Evolutionary conservation across 2,888 invertebrate genomes (phyloP), one percentile per base, ranked within the genome.

Genomic region (Euphydryas editha): DNA sequence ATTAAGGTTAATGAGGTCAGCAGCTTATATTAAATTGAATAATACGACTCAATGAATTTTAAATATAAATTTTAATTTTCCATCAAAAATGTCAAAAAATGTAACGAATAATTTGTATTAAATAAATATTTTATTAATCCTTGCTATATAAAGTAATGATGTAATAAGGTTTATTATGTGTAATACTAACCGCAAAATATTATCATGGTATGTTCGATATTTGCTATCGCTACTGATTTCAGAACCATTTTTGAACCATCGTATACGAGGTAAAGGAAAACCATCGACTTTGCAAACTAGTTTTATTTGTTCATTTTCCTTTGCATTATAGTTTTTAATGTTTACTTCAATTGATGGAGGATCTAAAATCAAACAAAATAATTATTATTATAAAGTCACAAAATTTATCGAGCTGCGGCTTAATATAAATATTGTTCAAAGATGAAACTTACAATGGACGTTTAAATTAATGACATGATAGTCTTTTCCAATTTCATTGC

Each of bases 361-460:
- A 10, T 54, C 54, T 54, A 17, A 17, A 54, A 54, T 10, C 15
- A 36, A 30, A 54, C 11, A n/a, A 36, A 21, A 47, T 5, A 24
- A 51, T 51, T 13, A 20, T 18, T 11, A 46, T 18, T 11, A 10
- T 18, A 20, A 18, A 10, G 18, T 17, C n/a, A n/a, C 18, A 24
- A 24, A 24, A 6, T 24, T 24, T 24, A 4, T 24, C 24, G 24
- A 6, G 24, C 24, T n/a, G n/a, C 24, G 6, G 24, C 4, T 30
- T 8, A n/a, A n/a, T n/a, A n/a, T n/a, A n/a, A n/a, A 8, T 30
- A 30, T 30, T 30, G 8, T 30, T 8, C 8, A 8, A 30, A 30
- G 30, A 30, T 8, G 39, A 44, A 54, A 79, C 86, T 73, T 72
- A 86, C 86, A 81, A 73, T 80, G 74, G n/a, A 85, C 78, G 10